Evolutionary conservation across 2,888 invertebrate species (phyloP), one percentile per base, ranked within the genome.

Genomic region (Frankliniella intonsa): DNA sequence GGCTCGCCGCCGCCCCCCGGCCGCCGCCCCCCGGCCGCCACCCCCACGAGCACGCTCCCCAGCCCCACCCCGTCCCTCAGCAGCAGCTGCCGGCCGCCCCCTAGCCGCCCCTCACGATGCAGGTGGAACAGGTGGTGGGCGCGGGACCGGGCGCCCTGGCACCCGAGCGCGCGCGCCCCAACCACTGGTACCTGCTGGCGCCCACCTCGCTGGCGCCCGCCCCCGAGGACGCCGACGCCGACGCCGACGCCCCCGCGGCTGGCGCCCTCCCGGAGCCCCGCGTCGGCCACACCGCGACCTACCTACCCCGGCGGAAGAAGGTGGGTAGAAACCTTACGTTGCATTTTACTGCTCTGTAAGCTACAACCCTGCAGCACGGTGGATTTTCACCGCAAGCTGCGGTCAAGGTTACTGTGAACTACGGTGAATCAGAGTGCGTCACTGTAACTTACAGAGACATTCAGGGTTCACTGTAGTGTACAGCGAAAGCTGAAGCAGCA

Each of bases 251-350:
- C 69, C 25, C 69, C 9, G 22, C 22, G 69, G 69, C 22, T 8
- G 82, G 65, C 25, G 50, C 81, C 12, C 51, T 83, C 1, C 83
- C 82, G 14, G 81, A 80, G 8, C 79, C 82, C 19, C 81, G 83
- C 19, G 83, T 83, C 55, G 83, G 82, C 17, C 83, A 83, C 80
- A 83, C 83, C 62, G 81, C 81, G n/a, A 25, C 81, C 14, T 81
- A 81, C 27, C 51, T 81, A 12, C 81, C 81, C 55, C 51, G 55
- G 19, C 51, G 19, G 50, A 55, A 55, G 38, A 50, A 81, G 81
- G 81, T 81, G 19, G 22, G 51, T 10, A n/a, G 8, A 17, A 3
- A 3, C 38, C 38, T 38, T 38, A 38, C 38, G 38, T 3, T 38
- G 38, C 38, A 38, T 38, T 38, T 38, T 5, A 38, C 38, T 38